Base-by-base conservation (phyloP, 2,888 invertebrate species). In the Amorpha juglandis region DNA sequence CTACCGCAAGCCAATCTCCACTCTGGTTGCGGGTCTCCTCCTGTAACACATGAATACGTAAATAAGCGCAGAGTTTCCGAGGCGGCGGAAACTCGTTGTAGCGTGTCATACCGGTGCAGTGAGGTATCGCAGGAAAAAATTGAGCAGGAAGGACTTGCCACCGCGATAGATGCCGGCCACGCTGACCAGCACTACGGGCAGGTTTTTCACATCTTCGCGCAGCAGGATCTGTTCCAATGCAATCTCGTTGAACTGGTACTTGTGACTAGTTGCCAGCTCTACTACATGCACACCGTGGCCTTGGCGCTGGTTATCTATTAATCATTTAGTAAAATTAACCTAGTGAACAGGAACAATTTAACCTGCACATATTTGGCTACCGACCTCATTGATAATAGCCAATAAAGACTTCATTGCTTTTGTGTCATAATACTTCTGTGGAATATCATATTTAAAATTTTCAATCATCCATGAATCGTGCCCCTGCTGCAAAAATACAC, bases 1-100 rank as follows among this genome's bases (percentile, higher is more conserved):
- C 96, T 67, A 94, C 94, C 0, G 98, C 98, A 73, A 98, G 88
- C 98, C 98, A 98, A 69, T 96, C 96, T 21, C 89, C 92, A 63
- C 88, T 87, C 74, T 93, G 91, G 72, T 94, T 58, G 35, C 64
- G 64, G 8, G 58, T n/a, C 35, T 48, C 64, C 58, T 65, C 58
- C 58, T 58, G 58, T 9, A 38, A 55, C 11, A 55, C 3, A 52
- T 0, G 6, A 4, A 52, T 14, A 52, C 4, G 33, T 27, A 6
- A 27, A 6, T 14, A 11, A 52, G 33, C 12, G 19, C 14, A 1
- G 33, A 27, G 21, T 14, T 8, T 16, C 12, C 9, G 12, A 7
- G 16, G 14, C 9, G 35, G 0, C 14, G 27, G 14, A 14, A 38
- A 0, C 14, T 14, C 38, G 4, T 33, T 19, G n/a, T 35, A 45